phyloP scores from a whole-genome alignment of 2,888 invertebrate genomes.

The Alentia gelatinosa region DNA sequence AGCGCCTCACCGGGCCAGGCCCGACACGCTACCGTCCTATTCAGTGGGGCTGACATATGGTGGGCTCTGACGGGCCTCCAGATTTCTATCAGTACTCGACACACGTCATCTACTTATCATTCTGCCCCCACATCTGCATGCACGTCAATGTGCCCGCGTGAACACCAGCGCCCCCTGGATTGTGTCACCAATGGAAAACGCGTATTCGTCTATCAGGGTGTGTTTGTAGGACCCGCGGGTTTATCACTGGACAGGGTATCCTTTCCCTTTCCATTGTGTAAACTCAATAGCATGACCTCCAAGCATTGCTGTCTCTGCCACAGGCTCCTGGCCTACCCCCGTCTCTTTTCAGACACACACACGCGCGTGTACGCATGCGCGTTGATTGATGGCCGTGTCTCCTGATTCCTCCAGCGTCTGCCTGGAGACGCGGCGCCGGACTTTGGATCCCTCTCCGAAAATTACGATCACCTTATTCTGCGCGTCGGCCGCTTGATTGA shows the following conservation, averaged over 20 bases:
- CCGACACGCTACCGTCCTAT: constrained; percentile 14
- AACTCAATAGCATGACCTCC: too few species aligned
- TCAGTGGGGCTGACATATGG: constrained; percentile 10
- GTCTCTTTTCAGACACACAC: not conserved
- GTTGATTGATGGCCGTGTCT: constrained; percentile 13
- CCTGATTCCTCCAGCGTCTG: not conserved
- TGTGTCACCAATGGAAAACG: too few species aligned
- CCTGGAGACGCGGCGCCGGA: not conserved
- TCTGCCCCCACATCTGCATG: not conserved
- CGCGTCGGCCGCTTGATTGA: not conserved
- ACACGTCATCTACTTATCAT: constrained; percentile 18
- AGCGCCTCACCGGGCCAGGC: not conserved
- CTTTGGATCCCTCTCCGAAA: not conserved
- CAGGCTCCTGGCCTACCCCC: too few species aligned
- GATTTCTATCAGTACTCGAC: constrained; percentile 24
- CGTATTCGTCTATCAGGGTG: too few species aligned
- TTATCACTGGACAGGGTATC: too few species aligned
- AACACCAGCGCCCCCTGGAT: too few species aligned
- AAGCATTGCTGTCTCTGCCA: too few species aligned
- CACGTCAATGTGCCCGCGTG: not conserved
- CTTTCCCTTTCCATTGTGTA: too few species aligned
- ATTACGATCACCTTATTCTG: not conserved
- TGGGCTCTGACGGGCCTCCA: not conserved
- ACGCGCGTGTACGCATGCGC: not conserved
- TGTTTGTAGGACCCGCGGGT: too few species aligned